Evolutionary conservation across 2,888 invertebrate species (phyloP), one percentile per base, ranked within the genome.

Genomic region (Nemoura dubitans): DNA sequence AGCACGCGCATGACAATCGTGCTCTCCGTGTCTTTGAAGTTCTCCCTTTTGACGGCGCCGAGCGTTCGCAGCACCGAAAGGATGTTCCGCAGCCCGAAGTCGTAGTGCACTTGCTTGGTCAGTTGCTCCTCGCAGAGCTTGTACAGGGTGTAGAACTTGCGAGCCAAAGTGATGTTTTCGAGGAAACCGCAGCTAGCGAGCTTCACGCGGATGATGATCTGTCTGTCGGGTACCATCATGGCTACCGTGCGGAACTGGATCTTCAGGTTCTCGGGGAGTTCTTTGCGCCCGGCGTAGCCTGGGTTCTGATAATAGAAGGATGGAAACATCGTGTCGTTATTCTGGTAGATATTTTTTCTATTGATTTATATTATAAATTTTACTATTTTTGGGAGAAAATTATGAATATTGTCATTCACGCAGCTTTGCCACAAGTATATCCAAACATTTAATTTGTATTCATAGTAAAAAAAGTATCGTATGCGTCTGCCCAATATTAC

Each of bases 191-290:
- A 98, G 89, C 97, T 97, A 26, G 98, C 98, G 85, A 99, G 92
- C 92, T 99, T 99, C 0, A 99, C 99, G 88, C 98, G 93, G 89
- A 99, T 99, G 90, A 99, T 99, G 90, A 99, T 99, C 92, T 98
- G 98, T 87, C 98, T 93, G 91, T 99, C 99, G 0, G 99, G 98
- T 25, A 99, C 98, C 98, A 99, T 98, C 99, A 99, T 99, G 78
- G 99, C 98, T 0, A 99, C 98, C 0, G 98, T 98, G 86, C 99
- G 95, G 92, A 99, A 99, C 92, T 99, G 98, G 89, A 99, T 98
- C 93, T 99, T 99, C 89, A 99, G 93, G 92, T 99, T 99, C 92
- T 99, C 99, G 0, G 99, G 99, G 83, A 99, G 92, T 91, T 98
- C 98, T 90, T 98, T 98, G 87, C 99, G 95, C 0, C 98, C 98